These are phyloP conservation scores for Stenopsyche tienmushanensis DNA, from an alignment of 1,140 invertebrate species.

Conservation along the genomic window DNA sequence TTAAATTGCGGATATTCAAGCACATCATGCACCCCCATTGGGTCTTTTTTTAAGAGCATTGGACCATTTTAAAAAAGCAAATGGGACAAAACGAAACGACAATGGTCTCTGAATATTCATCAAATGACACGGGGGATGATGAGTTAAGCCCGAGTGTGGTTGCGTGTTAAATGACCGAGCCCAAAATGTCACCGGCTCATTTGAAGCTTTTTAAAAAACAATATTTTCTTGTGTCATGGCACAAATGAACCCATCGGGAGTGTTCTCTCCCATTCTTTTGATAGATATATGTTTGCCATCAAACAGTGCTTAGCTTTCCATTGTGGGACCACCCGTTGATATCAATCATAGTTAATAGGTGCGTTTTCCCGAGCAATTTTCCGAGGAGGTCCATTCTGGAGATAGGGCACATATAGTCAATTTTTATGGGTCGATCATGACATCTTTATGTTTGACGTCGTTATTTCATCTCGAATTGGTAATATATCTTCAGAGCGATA, in stretches of 20 bases:
- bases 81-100: not conserved
- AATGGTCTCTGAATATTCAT: conserved; percentile 16
- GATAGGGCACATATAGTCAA: not conserved
- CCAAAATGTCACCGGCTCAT: conserved; percentile 6
- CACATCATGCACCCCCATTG: not conserved
- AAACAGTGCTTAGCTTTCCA: too few relatives aligned
- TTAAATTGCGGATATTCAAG: not conserved
- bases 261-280: too few relatives aligned
- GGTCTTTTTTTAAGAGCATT: not conserved
- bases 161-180: conserved; percentile 13
- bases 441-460: too few relatives aligned
- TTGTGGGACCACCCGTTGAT: too few relatives aligned
- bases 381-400: not conserved
- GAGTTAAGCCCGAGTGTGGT: too few relatives aligned
- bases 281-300: too few relatives aligned
- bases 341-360: not conserved
- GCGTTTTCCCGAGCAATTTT: too few relatives aligned
- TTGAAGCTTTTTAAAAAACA: conserved; percentile 15
- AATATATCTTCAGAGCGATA: too few relatives aligned
- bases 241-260: too few relatives aligned
- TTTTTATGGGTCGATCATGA: too few relatives aligned
- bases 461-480: not conserved
- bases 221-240: too few relatives aligned
- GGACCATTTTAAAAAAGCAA: not conserved
- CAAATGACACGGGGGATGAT: not conserved